These are phyloP conservation scores for Drosophila bipectinata DNA, from an alignment of 1,140 invertebrate genomes.

Conservation along the genomic window DNA sequence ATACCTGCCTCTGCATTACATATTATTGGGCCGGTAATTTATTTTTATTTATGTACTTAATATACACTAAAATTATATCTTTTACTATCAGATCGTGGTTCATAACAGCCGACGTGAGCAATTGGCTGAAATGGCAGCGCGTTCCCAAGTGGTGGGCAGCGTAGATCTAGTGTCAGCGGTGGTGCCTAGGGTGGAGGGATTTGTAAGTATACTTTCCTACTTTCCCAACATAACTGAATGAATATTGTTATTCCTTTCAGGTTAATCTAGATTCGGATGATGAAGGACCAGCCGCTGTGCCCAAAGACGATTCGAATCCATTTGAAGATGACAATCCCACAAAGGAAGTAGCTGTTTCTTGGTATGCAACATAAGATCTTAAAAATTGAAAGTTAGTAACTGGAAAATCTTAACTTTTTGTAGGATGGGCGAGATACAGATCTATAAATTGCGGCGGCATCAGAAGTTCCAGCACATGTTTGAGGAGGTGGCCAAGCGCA, in stretches of 20 bases:
- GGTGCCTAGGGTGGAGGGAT: conserved; percentile 58
- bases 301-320: background rate
- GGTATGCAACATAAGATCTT: conserved; percentile 22
- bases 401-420: background rate
- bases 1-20: background rate
- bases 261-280: conserved; percentile 70
- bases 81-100: background rate
- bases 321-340: conserved; percentile 63
- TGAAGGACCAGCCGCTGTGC: conserved; percentile 13
- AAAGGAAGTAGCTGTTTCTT: conserved; percentile 58
- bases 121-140: conserved; percentile 57
- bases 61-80: background rate
- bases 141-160: conserved; percentile 43
- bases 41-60: background rate
- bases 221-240: background rate
- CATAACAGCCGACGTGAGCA: conserved; percentile 5
- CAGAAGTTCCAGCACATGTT: conserved; percentile 73
- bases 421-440: conserved; percentile 65
- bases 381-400: background rate
- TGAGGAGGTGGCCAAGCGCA: conserved; percentile 63
- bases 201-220: conserved; percentile 40
- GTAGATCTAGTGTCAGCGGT: conserved; percentile 71
- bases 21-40: conserved; percentile 11
- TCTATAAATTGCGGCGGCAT: conserved; percentile 61
- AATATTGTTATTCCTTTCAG: conserved; percentile 4